Conservation (phyloP, 2,888 invertebrate genomes). For the Hydrotaea cyrtoneurina region DNA sequence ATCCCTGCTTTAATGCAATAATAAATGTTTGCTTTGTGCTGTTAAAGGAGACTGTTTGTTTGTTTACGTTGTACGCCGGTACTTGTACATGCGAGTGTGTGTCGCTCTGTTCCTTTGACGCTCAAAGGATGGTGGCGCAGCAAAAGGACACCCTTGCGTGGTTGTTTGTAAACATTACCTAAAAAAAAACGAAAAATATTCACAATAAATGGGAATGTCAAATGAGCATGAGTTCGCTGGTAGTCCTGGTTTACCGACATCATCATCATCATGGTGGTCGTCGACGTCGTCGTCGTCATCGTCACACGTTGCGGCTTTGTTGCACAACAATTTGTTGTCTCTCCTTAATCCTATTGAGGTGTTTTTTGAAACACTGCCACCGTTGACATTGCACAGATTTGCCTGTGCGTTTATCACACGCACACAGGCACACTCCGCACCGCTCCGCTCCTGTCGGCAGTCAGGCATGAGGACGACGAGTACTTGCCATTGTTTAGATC, state of each 20-base stretch:
- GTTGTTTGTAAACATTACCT: conserved; percentile 5
- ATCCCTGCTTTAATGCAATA: conserved; percentile 64
- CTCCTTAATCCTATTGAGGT: conserved; percentile 69
- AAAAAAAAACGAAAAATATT: no score
- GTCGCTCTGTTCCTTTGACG: conserved; percentile 31
- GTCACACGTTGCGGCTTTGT: conserved; percentile 63
- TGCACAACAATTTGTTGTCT: conserved; percentile 67
- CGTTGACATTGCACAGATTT: conserved; percentile 10
- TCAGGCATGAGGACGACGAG: conserved; percentile 13
- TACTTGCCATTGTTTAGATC: conserved; percentile 58
- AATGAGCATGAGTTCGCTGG: conserved; percentile 1
- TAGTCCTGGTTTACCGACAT: conserved; percentile 53
- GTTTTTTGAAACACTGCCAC: conserved; percentile 51
- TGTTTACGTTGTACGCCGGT: conserved; percentile 44
- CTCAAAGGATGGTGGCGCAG: conserved; percentile 19
- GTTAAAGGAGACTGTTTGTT: conserved; percentile 58
- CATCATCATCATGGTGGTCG: background rate
- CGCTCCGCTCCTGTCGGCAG: conserved; percentile 1
- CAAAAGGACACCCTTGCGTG: conserved; percentile 55
- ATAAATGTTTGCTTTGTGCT: conserved; percentile 60
- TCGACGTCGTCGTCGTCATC: conserved; percentile 1
- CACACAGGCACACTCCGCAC: background rate
- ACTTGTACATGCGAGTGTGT: conserved; percentile 32
- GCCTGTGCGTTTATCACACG: background rate
- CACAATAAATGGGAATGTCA: background rate